Conservation (phyloP, 2,113 vertebrate species). For the Cebidichthys violaceus region DNA sequence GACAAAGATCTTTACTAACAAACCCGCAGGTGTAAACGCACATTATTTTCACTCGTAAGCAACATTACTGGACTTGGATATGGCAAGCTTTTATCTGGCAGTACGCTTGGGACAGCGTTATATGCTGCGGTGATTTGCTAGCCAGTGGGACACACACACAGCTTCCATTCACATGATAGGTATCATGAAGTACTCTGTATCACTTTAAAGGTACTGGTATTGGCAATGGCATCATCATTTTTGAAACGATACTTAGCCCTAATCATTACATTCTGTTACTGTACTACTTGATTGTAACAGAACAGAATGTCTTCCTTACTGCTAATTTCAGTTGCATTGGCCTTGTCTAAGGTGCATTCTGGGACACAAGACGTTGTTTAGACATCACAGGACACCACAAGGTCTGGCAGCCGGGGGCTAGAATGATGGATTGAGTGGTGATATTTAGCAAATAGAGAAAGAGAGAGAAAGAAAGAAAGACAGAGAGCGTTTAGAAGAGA, state of each 20-base stretch:
- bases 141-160: background rate
- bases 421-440: constrained; percentile 47
- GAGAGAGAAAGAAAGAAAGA: background rate
- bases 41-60: background rate
- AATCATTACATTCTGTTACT: background rate
- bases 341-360: constrained; percentile 16
- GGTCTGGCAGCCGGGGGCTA: constrained; percentile 10
- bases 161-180: background rate
- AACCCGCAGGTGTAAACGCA: background rate
- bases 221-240: background rate
- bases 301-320: background rate
- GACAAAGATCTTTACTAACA: background rate
- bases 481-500: background rate
- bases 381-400: constrained; percentile 35
- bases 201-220: background rate
- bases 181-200: background rate
- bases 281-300: background rate
- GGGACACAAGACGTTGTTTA: background rate
- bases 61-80: background rate
- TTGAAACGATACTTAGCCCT: background rate
- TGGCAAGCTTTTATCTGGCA: too few species aligned
- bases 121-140: background rate
- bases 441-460: background rate
- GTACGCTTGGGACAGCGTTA: too few species aligned
- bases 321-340: background rate